phyloP scores from a whole-genome alignment of 2,797 vertebrate genomes.

The Schizothorax lantsangensis region DNA sequence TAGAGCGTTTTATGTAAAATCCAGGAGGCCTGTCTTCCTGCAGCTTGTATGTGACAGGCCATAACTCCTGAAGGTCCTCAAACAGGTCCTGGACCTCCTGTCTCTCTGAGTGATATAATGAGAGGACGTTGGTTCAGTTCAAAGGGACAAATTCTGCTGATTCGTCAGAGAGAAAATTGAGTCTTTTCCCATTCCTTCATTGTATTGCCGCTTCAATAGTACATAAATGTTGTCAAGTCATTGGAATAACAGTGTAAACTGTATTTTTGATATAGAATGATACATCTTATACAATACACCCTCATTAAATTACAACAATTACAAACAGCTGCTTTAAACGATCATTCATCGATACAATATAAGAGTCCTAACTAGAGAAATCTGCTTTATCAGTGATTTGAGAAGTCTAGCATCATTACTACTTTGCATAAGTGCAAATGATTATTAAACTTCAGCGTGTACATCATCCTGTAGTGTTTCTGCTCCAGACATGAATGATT shows the following conservation, averaged over 20 bases:
- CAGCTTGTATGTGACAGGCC: conserved; percentile 15
- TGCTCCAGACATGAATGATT: not conserved
- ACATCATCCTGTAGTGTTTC: not conserved
- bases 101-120: conserved; percentile 1
- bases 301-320: not conserved
- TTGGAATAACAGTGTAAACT: not conserved
- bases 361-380: not conserved
- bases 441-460: not conserved
- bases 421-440: not conserved
- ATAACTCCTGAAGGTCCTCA: conserved; percentile 28
- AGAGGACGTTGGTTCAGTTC: not conserved
- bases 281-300: not conserved
- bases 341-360: not conserved
- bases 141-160: not conserved
- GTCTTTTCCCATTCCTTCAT: not conserved
- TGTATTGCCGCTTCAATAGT: not conserved
- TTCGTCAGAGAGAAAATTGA: not conserved
- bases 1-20: not conserved
- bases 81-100: conserved; percentile 4
- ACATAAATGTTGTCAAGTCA: not conserved
- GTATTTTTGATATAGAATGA: not conserved
- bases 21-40: not conserved
- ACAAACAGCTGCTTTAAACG: too few relatives aligned
- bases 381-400: not conserved
- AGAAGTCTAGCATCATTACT: not conserved